A percentile compares a stretch with the other conserved stretches of the same genome.
Evolutionary conservation across 1,140 invertebrate species (phyloP).

Genomic region (Trichomalopsis sarcophagae): DNA sequence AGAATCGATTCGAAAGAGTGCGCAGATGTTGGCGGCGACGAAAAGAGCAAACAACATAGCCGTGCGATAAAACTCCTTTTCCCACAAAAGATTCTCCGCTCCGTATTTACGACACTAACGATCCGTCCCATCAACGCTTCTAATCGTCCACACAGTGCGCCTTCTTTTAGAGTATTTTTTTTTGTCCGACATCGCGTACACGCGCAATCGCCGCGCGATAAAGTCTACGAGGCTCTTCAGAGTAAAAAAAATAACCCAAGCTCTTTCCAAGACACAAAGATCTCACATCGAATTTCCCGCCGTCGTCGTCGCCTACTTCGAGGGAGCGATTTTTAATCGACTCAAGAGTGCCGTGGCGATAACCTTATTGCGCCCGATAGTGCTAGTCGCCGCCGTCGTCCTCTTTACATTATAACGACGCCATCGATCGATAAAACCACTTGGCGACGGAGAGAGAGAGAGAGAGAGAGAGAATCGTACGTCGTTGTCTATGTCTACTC

Average conservation of each 20-base stretch:
- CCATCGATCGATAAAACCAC: constrained; percentile 51
- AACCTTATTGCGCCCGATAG: constrained; percentile 50
- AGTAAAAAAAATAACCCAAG: background rate
- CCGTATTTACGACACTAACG: background rate
- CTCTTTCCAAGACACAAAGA: background rate
- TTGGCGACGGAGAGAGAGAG: constrained; percentile 11
- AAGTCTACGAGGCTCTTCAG: background rate
- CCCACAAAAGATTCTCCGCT: background rate
- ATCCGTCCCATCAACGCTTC: background rate
- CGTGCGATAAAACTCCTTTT: background rate
- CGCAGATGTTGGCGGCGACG: background rate
- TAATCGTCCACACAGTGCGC: background rate
- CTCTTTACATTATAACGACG: constrained; percentile 51
- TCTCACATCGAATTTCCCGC: constrained; percentile 8
- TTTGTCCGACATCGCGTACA: background rate
- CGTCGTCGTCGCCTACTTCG: background rate
- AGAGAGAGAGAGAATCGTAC: constrained; percentile 27
- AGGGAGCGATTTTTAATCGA: constrained; percentile 42
- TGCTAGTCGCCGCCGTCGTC: constrained; percentile 22
- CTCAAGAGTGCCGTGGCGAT: constrained; percentile 39
- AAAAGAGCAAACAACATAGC: background rate
- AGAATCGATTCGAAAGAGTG: background rate
- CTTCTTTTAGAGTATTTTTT: background rate
- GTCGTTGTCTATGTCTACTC: constrained; percentile 29
- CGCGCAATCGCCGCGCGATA: background rate